Percentiles rank a stretch among this genome's conserved stretches.
Evolutionary conservation across 2,888 invertebrate species (phyloP).

Genomic region (Pseudococcus viburni): DNA sequence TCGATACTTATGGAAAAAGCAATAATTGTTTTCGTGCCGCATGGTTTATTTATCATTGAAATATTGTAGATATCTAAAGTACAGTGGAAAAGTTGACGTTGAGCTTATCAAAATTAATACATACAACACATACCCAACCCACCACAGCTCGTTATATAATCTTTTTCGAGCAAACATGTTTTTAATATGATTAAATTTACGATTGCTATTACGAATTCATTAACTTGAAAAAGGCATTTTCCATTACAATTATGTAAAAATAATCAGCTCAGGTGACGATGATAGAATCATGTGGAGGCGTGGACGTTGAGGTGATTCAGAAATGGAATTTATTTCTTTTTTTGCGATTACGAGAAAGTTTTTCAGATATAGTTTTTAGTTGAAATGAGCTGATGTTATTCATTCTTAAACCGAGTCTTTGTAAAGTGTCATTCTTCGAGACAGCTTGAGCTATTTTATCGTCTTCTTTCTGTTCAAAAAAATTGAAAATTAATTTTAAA

Average conservation of each 20-base stretch:
- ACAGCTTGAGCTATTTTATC: constrained; percentile 35
- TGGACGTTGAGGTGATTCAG: background rate
- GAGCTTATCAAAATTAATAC: background rate
- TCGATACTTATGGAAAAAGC: too few relatives aligned
- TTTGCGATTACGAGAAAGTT: constrained; percentile 42
- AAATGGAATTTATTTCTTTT: constrained; percentile 16
- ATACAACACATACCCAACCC: too few relatives aligned
- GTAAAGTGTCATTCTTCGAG: constrained; percentile 21
- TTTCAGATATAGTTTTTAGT: constrained; percentile 36
- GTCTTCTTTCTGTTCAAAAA: constrained; percentile 44
- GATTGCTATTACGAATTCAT: too few relatives aligned
- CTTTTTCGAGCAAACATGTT: too few relatives aligned
- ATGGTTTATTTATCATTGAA: too few relatives aligned
- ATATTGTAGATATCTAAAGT: background rate
- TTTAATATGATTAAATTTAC: too few relatives aligned
- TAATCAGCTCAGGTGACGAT: too few relatives aligned
- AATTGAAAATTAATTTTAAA: background rate
- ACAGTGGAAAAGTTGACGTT: background rate
- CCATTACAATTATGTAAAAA: too few relatives aligned
- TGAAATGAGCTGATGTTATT: constrained; percentile 10
- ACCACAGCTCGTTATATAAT: too few relatives aligned
- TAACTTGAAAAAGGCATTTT: too few relatives aligned
- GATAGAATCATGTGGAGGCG: too few relatives aligned
- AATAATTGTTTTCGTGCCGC: too few relatives aligned
- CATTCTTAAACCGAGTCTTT: constrained; percentile 62